Conservation (phyloP, 2,113 vertebrate genomes). For the Osmerus eperlanus region DNA sequence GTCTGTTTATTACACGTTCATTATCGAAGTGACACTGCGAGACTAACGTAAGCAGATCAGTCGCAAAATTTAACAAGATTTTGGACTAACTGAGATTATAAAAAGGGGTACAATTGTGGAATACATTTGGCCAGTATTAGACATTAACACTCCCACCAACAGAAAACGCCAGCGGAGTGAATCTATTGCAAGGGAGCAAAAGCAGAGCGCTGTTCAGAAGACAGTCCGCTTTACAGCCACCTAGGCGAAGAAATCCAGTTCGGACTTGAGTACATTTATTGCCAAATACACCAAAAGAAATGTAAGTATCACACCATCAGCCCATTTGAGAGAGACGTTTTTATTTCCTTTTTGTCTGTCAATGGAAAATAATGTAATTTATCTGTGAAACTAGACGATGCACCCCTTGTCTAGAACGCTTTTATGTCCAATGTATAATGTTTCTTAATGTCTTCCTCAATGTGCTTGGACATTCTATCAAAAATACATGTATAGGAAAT, state of each 20-base stretch:
- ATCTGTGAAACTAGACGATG: no score
- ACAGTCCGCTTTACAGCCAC: constrained; percentile 57
- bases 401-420: no score
- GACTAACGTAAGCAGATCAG: constrained; percentile 35
- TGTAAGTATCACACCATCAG: constrained; percentile 52
- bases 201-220: constrained; percentile 57
- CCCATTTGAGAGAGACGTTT: background rate
- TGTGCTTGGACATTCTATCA: no score
- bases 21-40: constrained; percentile 59
- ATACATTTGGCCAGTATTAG: constrained; percentile 14
- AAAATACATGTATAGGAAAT: no score
- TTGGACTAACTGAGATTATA: constrained; percentile 36
- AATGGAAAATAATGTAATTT: background rate
- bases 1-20: constrained; percentile 67
- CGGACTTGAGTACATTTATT: constrained; percentile 53
- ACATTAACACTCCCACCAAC: constrained; percentile 49
- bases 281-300: constrained; percentile 46
- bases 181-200: constrained; percentile 54
- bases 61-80: constrained; percentile 25
- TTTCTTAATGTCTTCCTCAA: no score
- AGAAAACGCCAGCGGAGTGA: constrained; percentile 51
- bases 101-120: constrained; percentile 2
- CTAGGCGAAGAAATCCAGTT: constrained; percentile 43
- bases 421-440: no score
- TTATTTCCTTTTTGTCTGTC: background rate